Conservation (phyloP, 2,113 vertebrate genomes). For the Neotragus moschatus region DNA sequence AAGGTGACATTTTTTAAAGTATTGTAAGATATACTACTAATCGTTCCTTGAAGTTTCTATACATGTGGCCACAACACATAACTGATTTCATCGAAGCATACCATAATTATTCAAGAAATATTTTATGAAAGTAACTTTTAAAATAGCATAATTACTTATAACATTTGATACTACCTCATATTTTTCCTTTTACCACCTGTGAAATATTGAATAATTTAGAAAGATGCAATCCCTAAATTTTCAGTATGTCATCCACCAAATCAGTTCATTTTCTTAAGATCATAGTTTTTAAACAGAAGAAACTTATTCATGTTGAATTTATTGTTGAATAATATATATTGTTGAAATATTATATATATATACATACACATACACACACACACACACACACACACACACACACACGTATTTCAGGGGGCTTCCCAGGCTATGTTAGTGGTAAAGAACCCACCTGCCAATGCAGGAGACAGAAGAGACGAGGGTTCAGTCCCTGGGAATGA, state of each 20-base stretch:
- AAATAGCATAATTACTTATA: neutral
- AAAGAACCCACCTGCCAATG: neutral
- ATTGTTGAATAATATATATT: neutral
- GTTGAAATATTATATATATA: neutral
- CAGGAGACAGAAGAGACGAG: neutral
- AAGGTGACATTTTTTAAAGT: neutral
- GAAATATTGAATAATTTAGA: constrained; percentile 26
- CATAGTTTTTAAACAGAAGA: neutral
- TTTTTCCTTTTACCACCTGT: neutral
- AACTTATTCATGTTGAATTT: neutral
- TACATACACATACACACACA: rapidly evolving
- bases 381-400: rapidly evolving
- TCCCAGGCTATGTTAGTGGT: neutral
- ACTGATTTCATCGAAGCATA: neutral
- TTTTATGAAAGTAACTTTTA: neutral
- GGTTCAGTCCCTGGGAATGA: neutral
- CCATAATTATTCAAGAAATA: neutral
- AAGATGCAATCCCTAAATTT: neutral
- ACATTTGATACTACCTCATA: neutral
- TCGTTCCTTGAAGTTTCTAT: neutral
- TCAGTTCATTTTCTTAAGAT: neutral
- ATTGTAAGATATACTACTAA: neutral
- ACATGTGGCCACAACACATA: neutral
- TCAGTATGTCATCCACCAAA: neutral
- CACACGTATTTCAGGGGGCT: neutral